Percentiles rank a stretch among this genome's conserved stretches.
Evolutionary conservation across 2,888 invertebrate species (phyloP).

Genomic region (Morpho helenor): DNA sequence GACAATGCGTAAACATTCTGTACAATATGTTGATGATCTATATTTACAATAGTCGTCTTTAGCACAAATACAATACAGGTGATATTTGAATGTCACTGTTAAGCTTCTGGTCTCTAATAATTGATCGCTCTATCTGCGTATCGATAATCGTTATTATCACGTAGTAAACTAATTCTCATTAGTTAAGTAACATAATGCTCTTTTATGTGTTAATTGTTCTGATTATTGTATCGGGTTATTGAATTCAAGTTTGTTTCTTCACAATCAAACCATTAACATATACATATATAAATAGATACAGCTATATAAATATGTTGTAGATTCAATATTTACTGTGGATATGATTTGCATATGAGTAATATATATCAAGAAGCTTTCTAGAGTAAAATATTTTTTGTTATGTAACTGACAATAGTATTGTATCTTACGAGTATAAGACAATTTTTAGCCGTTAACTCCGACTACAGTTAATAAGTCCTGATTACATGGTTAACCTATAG

Average conservation of each 20-base stretch:
- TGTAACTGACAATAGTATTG: too few species aligned
- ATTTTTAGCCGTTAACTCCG: too few species aligned
- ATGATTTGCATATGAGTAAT: too few species aligned
- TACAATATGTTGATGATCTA: slow-evolving; percentile 1
- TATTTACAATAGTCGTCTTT: neutral
- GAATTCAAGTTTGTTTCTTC: neutral
- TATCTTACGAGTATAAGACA: too few species aligned
- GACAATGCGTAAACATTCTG: slow-evolving; percentile 36
- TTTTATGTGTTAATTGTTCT: slow-evolving; percentile 26
- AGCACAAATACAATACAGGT: neutral
- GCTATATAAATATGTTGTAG: too few species aligned
- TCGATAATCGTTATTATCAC: slow-evolving; percentile 33
- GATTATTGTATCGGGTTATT: slow-evolving; percentile 8
- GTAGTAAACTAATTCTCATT: slow-evolving; percentile 13
- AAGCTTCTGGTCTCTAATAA: neutral
- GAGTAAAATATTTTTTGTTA: too few species aligned
- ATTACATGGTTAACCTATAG: too few species aligned
- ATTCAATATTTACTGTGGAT: too few species aligned
- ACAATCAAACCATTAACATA: neutral
- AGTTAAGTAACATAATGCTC: slow-evolving; percentile 11
- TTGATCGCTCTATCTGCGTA: slow-evolving; percentile 4
- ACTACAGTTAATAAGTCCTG: too few species aligned
- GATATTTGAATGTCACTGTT: slow-evolving; percentile 3
- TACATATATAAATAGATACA: too few species aligned
- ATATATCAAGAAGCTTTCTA: too few species aligned